Conservation (phyloP, 2,888 invertebrate species). For the Plagodis dolabraria region DNA sequence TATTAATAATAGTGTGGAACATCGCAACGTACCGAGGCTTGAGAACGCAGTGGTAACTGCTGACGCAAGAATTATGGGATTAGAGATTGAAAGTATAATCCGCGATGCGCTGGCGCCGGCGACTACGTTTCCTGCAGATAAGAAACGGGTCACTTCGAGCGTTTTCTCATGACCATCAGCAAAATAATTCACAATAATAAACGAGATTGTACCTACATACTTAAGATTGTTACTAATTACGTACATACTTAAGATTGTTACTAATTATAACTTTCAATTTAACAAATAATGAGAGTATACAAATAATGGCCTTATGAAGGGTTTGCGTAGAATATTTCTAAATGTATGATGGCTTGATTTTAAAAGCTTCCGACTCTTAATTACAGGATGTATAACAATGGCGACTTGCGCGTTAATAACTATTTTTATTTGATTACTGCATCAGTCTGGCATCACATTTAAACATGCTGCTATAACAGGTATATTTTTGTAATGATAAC, state of each 20-base stretch:
- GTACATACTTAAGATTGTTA: too few species aligned
- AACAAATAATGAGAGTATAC: conserved; percentile 2
- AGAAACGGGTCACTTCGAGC: conserved; percentile 60
- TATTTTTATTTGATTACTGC: conserved; percentile 53
- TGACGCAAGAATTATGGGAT: conserved; percentile 57
- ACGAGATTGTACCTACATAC: not conserved
- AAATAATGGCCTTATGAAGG: not conserved
- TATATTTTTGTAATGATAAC: conserved; percentile 25
- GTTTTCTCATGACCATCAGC: conserved; percentile 53
- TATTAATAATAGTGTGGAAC: not conserved
- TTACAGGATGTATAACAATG: conserved; percentile 2
- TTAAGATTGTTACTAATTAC: not conserved
- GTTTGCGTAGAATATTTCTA: not conserved
- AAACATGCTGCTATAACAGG: too few species aligned
- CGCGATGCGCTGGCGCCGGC: conserved; percentile 67
- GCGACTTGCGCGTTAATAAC: conserved; percentile 38
- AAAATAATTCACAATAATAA: conserved; percentile 20
- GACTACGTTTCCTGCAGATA: conserved; percentile 77
- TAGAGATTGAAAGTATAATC: conserved; percentile 64
- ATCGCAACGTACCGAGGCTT: conserved; percentile 3
- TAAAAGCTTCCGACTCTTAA: too few species aligned
- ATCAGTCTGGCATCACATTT: conserved; percentile 41
- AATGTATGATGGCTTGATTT: not conserved
- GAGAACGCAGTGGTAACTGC: conserved; percentile 13
- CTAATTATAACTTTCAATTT: conserved; percentile 8